Conservation (phyloP, 35 echinoderm and acorn worm species). For the Hemicentrotus pulcherrimus region DNA sequence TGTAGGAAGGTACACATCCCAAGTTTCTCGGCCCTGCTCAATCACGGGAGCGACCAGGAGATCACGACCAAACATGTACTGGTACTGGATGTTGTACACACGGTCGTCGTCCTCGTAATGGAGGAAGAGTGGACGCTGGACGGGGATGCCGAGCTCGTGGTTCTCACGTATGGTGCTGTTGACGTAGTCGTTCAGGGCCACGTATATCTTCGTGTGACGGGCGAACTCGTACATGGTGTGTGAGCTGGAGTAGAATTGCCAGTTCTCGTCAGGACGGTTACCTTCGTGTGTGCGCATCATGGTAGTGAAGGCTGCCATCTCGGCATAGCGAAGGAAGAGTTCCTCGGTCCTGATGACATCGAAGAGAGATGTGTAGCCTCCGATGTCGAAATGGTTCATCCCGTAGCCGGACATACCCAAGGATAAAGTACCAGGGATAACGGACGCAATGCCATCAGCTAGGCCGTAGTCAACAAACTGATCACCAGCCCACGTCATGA, state of each 20-base stretch:
- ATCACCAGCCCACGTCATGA: constrained; percentile 87
- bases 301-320: constrained; percentile 91
- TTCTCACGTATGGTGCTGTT: constrained; percentile 67
- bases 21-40: constrained; percentile 53
- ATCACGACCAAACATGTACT: constrained; percentile 89
- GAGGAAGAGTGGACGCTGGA: constrained; percentile 89
- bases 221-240: constrained; percentile 73
- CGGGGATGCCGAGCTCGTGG: constrained; percentile 75
- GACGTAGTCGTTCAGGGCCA: constrained; percentile 71
- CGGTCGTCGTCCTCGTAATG: constrained; percentile 80
- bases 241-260: constrained; percentile 84
- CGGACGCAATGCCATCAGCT: constrained; percentile 89
- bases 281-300: constrained; percentile 97
- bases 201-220: constrained; percentile 72
- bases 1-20: constrained; percentile 81
- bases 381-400: constrained; percentile 90
- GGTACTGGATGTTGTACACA: constrained; percentile 76
- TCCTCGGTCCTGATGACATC: constrained; percentile 85
- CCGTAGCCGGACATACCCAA: constrained; percentile 87
- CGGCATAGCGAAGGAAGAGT: constrained; percentile 87
- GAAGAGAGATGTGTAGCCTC: constrained; percentile 94
- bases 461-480: constrained; percentile 90
- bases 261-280: constrained; percentile 87
- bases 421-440: constrained; percentile 86
- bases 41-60: constrained; percentile 91